These are phyloP conservation scores for Anabacerthia variegaticeps DNA, from an alignment of 2,797 vertebrate genomes.

Conservation along the genomic window DNA sequence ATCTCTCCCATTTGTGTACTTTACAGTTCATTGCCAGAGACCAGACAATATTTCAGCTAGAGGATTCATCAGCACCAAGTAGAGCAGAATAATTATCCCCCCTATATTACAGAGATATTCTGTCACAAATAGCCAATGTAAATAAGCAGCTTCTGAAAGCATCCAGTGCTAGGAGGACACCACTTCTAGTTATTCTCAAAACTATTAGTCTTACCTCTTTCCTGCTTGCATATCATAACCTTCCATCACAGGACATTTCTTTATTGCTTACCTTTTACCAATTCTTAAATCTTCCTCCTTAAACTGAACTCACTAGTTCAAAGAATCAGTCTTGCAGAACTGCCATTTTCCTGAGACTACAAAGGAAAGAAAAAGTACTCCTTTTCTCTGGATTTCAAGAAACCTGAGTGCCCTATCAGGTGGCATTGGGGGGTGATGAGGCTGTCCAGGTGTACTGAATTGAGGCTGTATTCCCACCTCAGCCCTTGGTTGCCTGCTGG, in stretches of 20 bases:
- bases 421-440: not conserved
- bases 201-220: not conserved
- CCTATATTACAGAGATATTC: not conserved
- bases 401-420: fast-evolving
- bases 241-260: not conserved
- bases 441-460: not conserved
- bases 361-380: not conserved
- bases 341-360: not conserved
- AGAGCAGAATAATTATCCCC: not conserved
- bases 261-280: not conserved
- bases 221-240: not conserved
- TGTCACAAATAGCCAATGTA: not conserved
- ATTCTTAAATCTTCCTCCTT: not conserved
- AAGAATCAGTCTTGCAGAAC: not conserved
- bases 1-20: not conserved
- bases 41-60: not conserved
- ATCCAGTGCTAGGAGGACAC: not conserved
- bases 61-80: not conserved
- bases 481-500: not conserved
- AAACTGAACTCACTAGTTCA: not conserved
- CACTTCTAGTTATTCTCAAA: not conserved
- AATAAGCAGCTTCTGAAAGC: not conserved
- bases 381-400: not conserved
- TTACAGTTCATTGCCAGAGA: not conserved
- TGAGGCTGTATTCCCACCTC: not conserved